phyloP scores from a whole-genome alignment of 1,140 invertebrate species.

The Nephotettix cincticeps region DNA sequence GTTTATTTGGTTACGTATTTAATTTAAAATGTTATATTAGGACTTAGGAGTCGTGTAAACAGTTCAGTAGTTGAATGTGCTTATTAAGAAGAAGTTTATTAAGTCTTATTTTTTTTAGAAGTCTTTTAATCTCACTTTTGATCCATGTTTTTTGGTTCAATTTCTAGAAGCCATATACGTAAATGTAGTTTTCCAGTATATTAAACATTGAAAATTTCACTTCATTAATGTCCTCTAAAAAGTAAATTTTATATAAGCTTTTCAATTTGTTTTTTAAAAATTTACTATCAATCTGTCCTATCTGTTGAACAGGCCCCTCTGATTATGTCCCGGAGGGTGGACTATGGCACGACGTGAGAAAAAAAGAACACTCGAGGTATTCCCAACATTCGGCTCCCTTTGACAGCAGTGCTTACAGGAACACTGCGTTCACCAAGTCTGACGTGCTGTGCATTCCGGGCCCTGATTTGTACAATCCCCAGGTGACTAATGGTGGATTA shows the following conservation, averaged over 20 bases:
- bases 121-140: too few species aligned
- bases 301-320: background rate
- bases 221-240: too few species aligned
- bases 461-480: background rate
- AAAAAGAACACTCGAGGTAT: background rate
- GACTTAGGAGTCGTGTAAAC: background rate
- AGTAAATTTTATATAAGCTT: too few species aligned
- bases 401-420: background rate
- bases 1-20: background rate
- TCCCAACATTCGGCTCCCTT: background rate
- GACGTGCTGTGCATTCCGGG: background rate
- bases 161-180: too few species aligned
- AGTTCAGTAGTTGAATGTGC: background rate
- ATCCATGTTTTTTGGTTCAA: too few species aligned
- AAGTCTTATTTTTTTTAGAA: too few species aligned
- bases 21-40: background rate
- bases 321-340: background rate
- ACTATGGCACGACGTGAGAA: background rate
- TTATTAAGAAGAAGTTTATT: too few species aligned
- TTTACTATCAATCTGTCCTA: background rate
- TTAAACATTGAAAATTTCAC: too few species aligned
- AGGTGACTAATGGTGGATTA: too few species aligned
- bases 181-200: too few species aligned
- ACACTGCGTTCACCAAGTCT: background rate
- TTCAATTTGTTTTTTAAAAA: too few species aligned